Percentiles rank a stretch among this genome's conserved stretches.
Evolutionary conservation across 2,797 vertebrate genomes (phyloP).

Genomic region (Mormyrus hasselquistii): DNA sequence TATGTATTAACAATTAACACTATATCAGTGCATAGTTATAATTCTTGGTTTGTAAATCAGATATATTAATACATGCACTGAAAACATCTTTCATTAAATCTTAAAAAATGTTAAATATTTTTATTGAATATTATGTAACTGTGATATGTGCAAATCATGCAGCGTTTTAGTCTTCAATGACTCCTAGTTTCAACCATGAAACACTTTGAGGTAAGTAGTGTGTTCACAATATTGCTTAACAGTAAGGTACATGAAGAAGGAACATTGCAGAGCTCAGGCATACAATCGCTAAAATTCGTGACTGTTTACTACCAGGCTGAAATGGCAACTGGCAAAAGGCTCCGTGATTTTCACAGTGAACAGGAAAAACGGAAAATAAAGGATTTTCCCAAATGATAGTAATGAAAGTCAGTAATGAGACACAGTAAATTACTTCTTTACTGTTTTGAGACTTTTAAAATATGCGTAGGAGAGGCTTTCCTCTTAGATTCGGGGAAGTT

Average conservation of each 20-base stretch:
- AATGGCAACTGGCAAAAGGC: background rate
- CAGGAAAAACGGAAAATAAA: background rate
- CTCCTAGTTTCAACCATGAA: background rate
- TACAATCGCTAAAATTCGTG: background rate
- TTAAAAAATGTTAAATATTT: background rate
- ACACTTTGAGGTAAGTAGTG: background rate
- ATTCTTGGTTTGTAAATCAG: background rate
- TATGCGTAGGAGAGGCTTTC: background rate
- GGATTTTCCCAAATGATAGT: background rate
- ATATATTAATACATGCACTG: background rate
- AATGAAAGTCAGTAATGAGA: constrained; percentile 8
- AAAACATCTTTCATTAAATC: background rate
- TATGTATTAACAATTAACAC: background rate
- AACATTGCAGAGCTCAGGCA: background rate
- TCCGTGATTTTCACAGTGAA: background rate
- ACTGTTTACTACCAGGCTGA: background rate
- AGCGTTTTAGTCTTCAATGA: background rate
- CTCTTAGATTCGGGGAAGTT: background rate
- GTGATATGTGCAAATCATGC: background rate
- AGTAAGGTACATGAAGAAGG: background rate
- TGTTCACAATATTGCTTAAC: background rate
- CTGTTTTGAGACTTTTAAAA: background rate
- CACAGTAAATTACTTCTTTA: background rate
- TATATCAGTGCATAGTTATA: background rate
- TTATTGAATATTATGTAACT: background rate